Evolutionary conservation across 2,113 vertebrate species (phyloP), one percentile per base, ranked within the genome.

Genomic region (Astur gentilis): DNA sequence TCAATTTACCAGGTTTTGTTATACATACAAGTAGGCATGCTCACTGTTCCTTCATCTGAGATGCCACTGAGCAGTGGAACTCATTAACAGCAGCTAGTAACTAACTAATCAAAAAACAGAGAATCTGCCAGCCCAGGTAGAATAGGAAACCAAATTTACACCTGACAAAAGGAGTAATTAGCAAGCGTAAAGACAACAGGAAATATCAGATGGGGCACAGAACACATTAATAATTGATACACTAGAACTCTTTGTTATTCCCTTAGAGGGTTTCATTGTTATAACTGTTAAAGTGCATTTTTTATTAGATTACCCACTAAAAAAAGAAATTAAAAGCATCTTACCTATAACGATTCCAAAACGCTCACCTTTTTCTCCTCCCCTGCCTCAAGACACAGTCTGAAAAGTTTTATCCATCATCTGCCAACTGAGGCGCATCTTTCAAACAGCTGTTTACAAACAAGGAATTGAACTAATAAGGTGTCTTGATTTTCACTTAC

Each of bases 111-210:
- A 87, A 92, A 95, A 95, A 94, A 62, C 79, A 95, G 69, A 82
- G 94, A 91, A 82, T 83, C 93, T 69, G 89, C 73, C 95, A 97
- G 95, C 97, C 95, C 96, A 97, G 96, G 97, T 95, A 96, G 96
- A 93, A 93, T 91, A 90, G 93, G 95, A 97, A 92, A 79, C 96
- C 97, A 94, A 96, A 94, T 92, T 95, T 94, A 95, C 91, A 97
- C 96, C 97, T 97, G 97, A 97, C 97, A 97, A 97, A 98, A 83
- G 82, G 80, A 95, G 95, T 96, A 96, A 98, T 98, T 98, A 98
- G 97, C 54, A 32, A 96, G 96, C 93, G 96, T 95, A 97, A 97
- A 94, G 88, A 97, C 97, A 97, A 96, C 89, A 97, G 96, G 90
- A 88, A 86, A 94, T 97, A 97, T 95, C 93, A 94, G 97, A 95